phyloP scores from a whole-genome alignment of 2,797 vertebrate species.

The Tarsius wallacei region DNA sequence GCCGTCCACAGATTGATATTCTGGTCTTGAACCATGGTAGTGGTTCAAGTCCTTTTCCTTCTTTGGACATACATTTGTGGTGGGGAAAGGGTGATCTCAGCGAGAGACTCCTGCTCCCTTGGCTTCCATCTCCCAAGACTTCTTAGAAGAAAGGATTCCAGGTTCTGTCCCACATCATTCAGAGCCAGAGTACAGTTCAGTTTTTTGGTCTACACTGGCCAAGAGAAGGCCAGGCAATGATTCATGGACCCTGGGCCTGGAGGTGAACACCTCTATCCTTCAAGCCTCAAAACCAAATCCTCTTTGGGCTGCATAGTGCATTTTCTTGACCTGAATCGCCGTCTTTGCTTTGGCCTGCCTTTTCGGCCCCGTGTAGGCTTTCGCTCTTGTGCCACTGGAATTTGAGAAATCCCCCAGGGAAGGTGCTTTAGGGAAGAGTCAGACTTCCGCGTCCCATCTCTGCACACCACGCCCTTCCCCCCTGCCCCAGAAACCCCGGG shows the following conservation, averaged over 20 bases:
- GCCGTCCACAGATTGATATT: background rate
- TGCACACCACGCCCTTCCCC: background rate
- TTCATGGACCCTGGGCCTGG: background rate
- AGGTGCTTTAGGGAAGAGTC: background rate
- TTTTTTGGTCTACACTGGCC: constrained; percentile 43
- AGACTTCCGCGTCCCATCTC: background rate
- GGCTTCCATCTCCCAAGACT: background rate
- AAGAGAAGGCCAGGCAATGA: constrained; percentile 17
- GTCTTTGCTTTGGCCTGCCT: background rate
- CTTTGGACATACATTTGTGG: background rate
- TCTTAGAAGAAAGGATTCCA: background rate
- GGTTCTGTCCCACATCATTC: background rate
- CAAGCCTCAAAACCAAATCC: background rate
- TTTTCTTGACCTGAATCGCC: background rate
- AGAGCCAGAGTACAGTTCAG: background rate
- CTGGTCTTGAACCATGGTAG: background rate
- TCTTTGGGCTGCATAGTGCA: background rate
- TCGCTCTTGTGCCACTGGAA: background rate
- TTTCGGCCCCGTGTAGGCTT: background rate
- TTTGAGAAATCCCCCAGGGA: background rate
- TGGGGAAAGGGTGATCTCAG: background rate
- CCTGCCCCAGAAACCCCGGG: background rate
- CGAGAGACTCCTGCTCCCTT: background rate
- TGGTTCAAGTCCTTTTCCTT: background rate
- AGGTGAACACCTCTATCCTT: background rate